These are phyloP conservation scores for Daubentonia madagascariensis DNA, from an alignment of 2,113 vertebrate genomes.

Conservation along the genomic window DNA sequence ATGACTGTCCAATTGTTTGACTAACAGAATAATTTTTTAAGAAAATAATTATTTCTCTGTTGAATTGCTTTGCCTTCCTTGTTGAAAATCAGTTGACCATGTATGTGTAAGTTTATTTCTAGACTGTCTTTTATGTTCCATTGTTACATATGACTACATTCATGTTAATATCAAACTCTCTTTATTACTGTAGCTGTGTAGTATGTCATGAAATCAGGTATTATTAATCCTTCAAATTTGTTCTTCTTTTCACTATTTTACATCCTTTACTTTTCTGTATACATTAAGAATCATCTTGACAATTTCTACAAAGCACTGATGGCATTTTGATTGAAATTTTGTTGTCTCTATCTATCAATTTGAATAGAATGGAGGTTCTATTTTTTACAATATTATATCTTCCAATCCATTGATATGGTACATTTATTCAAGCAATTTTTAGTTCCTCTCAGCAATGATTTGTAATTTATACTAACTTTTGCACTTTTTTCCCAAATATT, in stretches of 20 bases:
- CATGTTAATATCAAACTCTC: background rate
- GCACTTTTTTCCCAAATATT: background rate
- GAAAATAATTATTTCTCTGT: background rate
- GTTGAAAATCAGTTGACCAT: background rate
- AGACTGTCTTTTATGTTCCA: background rate
- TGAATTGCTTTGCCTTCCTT: background rate
- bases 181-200: background rate
- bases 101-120: background rate
- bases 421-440: background rate
- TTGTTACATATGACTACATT: background rate
- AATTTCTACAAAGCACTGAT: background rate
- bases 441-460: background rate
- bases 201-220: background rate
- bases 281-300: background rate
- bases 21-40: background rate
- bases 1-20: background rate
- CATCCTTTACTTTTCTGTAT: background rate
- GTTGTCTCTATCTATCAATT: too few relatives aligned
- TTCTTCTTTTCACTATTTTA: background rate
- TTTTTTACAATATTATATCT: too few relatives aligned
- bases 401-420: background rate
- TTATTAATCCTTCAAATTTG: background rate
- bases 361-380: too few relatives aligned
- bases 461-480: background rate
- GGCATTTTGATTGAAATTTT: background rate